Evolutionary conservation across 2,113 vertebrate species (phyloP), one percentile per base, ranked within the genome.

Genomic region (Indri indri): DNA sequence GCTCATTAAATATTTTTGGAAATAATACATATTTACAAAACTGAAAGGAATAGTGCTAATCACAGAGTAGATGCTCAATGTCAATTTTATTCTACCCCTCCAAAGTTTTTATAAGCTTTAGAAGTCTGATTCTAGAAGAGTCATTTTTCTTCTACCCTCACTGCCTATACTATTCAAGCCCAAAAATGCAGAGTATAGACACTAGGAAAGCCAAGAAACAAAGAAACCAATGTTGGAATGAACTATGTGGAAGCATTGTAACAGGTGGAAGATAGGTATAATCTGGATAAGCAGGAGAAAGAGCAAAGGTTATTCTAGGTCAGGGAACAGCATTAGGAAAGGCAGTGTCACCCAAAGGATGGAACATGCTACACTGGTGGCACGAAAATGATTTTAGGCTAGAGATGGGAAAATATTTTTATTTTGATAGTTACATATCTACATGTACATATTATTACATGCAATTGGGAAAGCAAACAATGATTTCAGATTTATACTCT

Each of bases 191-290:
- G 52, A 94, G 73, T 68, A 86, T 5, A 90, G 40, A 88, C 45
- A 89, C 25, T 34, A 91, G 27, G n/a, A 80, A 93, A 84, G 20
- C 76, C 88, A 93, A 90, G 30, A 71, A 96, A 95, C 18, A 93
- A 85, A 50, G 30, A 86, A 71, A 59, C 2, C 74, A 92, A 92
- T 47, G 25, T 50, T 79, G 42, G 89, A 42, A 82, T 7, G 45
- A 92, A 91, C 66, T 73, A 96, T 30, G 63, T 57, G 68, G 37
- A 94, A 94, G 27, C 2, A 87, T 42, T 42, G 32, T 54, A 80
- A 81, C 20, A 95, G 68, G 27, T 91, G 17, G 7, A 96, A 91
- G 50, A 52, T 2, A 79, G 91, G 68, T 52, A 91, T 61, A 94
- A 96, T 91, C 18, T 59, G 40, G 32, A 82, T 79, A 86, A 34